Conservation (phyloP, 2,113 vertebrate species). For the Lepus europaeus region DNA sequence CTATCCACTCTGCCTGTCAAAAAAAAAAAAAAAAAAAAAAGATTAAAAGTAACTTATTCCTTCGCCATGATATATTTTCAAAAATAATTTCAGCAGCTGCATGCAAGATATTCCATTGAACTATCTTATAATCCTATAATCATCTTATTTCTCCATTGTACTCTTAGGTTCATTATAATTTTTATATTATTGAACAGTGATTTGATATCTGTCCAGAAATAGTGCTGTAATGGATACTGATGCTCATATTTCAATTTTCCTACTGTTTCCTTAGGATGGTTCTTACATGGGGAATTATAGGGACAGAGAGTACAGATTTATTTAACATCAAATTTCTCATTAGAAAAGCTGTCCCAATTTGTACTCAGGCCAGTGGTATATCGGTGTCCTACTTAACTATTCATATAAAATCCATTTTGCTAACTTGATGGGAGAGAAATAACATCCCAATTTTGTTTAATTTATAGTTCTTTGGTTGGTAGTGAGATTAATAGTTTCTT, state of each 20-base stretch:
- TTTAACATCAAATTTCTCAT: neutral
- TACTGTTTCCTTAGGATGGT: neutral
- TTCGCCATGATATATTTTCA: neutral
- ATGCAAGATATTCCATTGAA: neutral
- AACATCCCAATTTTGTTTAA: neutral
- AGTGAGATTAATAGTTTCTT: neutral
- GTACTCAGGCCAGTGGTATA: neutral
- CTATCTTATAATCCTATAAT: neutral
- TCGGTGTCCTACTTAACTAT: neutral
- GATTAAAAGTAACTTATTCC: neutral
- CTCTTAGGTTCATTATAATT: neutral
- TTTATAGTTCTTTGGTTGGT: slow-evolving; percentile 2
- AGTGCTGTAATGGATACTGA: neutral
- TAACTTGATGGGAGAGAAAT: neutral
- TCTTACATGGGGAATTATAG: neutral
- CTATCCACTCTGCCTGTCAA: too few species aligned
- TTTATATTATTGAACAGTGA: neutral
- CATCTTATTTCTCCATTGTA: neutral
- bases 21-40: too few species aligned
- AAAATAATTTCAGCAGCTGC: neutral
- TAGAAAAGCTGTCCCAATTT: neutral
- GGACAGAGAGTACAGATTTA: neutral
- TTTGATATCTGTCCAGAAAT: neutral
- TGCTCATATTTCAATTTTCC: neutral
- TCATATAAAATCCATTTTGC: slow-evolving; percentile 35